Conservation (phyloP, 2,797 vertebrate genomes). For the Chiloscyllium punctatum region DNA sequence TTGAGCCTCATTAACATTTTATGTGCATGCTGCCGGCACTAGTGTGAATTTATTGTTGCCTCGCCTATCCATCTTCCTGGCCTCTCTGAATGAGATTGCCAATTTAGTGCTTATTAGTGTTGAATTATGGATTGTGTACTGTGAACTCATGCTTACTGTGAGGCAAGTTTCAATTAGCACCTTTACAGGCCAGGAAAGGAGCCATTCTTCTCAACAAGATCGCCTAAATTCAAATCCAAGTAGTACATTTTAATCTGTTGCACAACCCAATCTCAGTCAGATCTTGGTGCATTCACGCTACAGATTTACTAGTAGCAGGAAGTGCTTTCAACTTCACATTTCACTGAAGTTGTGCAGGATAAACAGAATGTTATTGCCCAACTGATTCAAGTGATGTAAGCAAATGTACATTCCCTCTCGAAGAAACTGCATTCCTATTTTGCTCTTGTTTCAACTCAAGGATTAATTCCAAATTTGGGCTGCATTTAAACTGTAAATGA, state of each 20-base stretch:
- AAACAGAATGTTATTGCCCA: neutral
- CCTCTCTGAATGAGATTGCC: neutral
- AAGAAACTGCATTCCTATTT: neutral
- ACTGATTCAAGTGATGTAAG: neutral
- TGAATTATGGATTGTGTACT: neutral
- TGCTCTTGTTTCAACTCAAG: neutral
- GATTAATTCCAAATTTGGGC: neutral
- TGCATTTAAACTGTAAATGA: neutral
- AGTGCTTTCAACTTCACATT: neutral
- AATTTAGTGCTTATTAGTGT: neutral
- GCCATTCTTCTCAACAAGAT: neutral
- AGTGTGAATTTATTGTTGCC: neutral
- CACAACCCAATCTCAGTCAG: neutral
- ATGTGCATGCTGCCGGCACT: neutral
- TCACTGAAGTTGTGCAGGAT: neutral
- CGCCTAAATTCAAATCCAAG: neutral
- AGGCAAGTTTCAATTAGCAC: neutral
- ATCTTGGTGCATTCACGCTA: neutral
- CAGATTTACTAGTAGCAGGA: neutral
- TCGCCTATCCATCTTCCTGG: neutral
- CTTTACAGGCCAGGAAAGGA: neutral
- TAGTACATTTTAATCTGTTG: neutral
- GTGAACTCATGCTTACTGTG: neutral
- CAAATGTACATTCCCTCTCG: neutral
- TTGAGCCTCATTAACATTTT: constrained; percentile 2